Evolutionary conservation across 2,797 vertebrate genomes (phyloP).

Genomic region (Acanthopagrus latus): DNA sequence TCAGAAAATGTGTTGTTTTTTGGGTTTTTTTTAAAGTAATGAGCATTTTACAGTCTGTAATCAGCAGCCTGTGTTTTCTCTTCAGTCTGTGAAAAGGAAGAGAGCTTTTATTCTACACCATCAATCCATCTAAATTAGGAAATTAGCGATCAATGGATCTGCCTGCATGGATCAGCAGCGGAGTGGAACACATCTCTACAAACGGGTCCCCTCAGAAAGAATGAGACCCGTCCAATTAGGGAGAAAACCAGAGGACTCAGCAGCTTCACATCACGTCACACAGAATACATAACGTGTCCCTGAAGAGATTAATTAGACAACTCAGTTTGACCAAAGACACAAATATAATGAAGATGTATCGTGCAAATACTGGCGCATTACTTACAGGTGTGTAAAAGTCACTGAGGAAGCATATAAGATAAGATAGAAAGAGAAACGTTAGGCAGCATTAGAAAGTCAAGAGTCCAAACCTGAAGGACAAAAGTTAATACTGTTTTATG

Average conservation of each 20-base stretch:
- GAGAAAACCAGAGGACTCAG: slow-evolving; percentile 19
- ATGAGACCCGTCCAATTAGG: slow-evolving; percentile 51
- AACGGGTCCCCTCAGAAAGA: slow-evolving; percentile 34
- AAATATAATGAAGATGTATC: not conserved
- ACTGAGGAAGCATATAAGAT: slow-evolving; percentile 4
- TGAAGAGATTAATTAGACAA: not conserved
- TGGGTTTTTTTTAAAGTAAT: no score
- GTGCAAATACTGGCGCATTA: not conserved
- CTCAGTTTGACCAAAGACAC: not conserved
- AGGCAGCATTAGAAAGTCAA: not conserved
- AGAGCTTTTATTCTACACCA: slow-evolving; percentile 5
- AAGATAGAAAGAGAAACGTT: not conserved
- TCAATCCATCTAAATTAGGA: slow-evolving; percentile 38
- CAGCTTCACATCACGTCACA: not conserved
- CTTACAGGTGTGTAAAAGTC: not conserved
- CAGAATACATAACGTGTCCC: not conserved
- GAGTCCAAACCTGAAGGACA: not conserved
- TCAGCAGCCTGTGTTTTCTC: not conserved
- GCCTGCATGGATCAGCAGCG: slow-evolving; percentile 29
- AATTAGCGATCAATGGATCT: slow-evolving; percentile 5
- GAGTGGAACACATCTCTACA: slow-evolving; percentile 44
- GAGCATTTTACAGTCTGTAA: slow-evolving; percentile 6
- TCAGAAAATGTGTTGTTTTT: not conserved
- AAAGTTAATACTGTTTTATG: no score
- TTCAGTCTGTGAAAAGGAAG: not conserved